Conservation (phyloP, 2,888 invertebrate genomes). For the Pherbina coryleti region DNA sequence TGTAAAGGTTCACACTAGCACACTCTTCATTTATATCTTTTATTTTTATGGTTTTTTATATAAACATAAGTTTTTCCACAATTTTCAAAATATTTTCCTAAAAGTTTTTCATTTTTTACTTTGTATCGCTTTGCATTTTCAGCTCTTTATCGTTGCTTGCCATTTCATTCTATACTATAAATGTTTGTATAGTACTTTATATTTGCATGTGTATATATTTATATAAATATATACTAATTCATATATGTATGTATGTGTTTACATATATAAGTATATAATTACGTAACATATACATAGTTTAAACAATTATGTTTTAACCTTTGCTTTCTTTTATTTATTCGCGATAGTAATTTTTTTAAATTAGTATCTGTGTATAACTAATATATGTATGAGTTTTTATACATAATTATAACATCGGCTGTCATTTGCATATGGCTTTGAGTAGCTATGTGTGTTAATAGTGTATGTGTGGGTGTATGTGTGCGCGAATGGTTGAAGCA, state of each 20-base stretch:
- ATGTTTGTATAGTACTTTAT: conserved; percentile 11
- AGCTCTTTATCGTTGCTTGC: conserved; percentile 10
- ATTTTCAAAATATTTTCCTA: conserved; percentile 5
- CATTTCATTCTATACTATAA: conserved; percentile 36
- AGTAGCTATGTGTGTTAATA: background rate
- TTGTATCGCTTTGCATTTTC: conserved; percentile 42
- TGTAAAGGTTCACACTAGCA: background rate
- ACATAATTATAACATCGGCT: too few species aligned
- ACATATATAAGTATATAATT: background rate
- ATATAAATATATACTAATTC: conserved; percentile 38
- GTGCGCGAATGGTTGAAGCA: background rate
- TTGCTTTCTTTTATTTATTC: conserved; percentile 41
- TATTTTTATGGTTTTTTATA: conserved; percentile 39
- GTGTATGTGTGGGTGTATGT: conserved; percentile 13
- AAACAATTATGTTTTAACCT: background rate
- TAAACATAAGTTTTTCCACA: conserved; percentile 43
- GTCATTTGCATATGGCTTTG: too few species aligned
- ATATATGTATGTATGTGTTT: conserved; percentile 31
- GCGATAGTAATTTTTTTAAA: conserved; percentile 40
- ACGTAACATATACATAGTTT: background rate
- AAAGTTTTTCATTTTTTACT: conserved; percentile 35
- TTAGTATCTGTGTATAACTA: conserved; percentile 6
- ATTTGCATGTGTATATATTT: conserved; percentile 29
- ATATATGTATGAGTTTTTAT: conserved; percentile 21
- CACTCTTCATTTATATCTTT: conserved; percentile 3